These are phyloP conservation scores for Bovichtus diacanthus DNA, from an alignment of 2,797 vertebrate genomes.

Conservation along the genomic window DNA sequence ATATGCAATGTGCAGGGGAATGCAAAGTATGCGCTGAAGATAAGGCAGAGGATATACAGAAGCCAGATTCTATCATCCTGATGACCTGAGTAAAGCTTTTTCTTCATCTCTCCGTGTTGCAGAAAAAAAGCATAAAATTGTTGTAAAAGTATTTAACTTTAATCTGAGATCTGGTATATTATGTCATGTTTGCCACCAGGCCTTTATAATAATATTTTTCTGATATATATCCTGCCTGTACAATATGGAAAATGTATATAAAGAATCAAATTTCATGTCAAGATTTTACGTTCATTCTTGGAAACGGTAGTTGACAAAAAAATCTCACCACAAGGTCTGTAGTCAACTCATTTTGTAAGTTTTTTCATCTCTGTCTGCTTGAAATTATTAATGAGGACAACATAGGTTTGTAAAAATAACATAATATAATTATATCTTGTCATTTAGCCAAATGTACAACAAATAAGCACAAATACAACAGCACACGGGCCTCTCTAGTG, in stretches of 20 bases:
- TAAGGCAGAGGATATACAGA: neutral
- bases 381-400: neutral
- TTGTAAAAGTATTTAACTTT: neutral
- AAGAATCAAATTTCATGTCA: neutral
- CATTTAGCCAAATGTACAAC: neutral
- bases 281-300: neutral
- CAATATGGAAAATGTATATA: neutral
- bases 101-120: neutral
- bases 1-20: neutral
- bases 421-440: neutral
- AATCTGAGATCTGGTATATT: neutral
- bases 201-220: neutral
- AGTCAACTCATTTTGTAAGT: neutral
- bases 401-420: neutral
- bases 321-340: neutral
- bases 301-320: neutral
- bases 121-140: neutral
- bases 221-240: neutral
- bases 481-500: conserved; percentile 27
- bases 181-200: neutral
- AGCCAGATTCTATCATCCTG: neutral
- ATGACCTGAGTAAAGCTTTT: neutral
- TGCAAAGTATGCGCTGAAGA: neutral
- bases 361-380: neutral
- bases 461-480: conserved; percentile 47